Percentiles rank a stretch among this genome's conserved stretches.
phyloP scores from a whole-genome alignment of 1,140 invertebrate species.

The Bombus huntii region DNA sequence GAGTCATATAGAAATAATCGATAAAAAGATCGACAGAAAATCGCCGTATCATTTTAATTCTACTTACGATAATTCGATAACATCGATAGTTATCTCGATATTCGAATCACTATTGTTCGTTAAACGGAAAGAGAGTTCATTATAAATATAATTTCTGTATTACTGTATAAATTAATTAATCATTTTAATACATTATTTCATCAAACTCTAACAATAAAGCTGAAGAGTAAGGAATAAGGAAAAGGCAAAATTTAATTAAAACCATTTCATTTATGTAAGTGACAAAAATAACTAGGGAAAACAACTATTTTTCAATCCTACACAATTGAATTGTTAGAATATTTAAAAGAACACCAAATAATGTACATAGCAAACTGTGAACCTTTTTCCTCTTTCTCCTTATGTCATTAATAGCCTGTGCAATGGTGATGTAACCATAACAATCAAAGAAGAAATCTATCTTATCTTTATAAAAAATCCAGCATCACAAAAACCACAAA shows the following conservation, averaged over 20 bases:
- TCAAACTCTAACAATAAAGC: neutral
- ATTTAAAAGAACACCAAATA: neutral
- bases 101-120: neutral
- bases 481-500: neutral
- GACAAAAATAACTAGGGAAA: neutral
- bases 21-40: neutral
- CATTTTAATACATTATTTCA: neutral
- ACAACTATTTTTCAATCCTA: neutral
- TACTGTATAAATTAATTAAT: neutral
- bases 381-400: neutral
- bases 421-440: neutral
- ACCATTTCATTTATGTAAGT: neutral
- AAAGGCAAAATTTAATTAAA: neutral
- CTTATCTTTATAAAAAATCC: neutral
- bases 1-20: neutral
- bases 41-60: neutral
- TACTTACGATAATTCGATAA: slow-evolving; percentile 3
- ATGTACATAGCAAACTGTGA: neutral
- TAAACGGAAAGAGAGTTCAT: neutral
- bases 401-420: neutral
- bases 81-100: neutral
- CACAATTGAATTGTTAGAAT: neutral
- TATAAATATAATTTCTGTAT: neutral
- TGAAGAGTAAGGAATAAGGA: neutral
- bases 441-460: neutral